Evolutionary conservation across 2,888 invertebrate genomes (phyloP).

Genomic region (Calameuta idolon): DNA sequence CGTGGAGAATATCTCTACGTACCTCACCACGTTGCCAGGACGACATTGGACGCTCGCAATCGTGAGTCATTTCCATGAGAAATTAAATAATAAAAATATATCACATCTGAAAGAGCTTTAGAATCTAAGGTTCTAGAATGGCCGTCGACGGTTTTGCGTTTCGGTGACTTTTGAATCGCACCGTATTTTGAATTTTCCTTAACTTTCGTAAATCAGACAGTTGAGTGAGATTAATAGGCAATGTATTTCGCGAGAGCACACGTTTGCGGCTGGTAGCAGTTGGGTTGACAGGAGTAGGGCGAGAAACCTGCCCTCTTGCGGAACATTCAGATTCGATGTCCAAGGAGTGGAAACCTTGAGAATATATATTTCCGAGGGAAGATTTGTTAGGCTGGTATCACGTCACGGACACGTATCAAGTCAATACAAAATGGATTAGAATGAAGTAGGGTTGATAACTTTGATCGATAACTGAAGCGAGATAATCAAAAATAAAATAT

Average conservation of each 20-base stretch:
- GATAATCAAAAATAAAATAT: no score
- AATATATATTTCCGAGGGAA: not conserved
- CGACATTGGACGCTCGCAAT: slow-evolving; percentile 72
- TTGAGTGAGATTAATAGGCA: not conserved
- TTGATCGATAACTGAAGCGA: no score
- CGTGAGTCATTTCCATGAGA: slow-evolving; percentile 65
- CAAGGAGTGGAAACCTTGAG: not conserved
- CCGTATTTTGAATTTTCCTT: not conserved
- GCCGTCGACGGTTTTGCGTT: not conserved
- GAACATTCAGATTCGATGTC: not conserved
- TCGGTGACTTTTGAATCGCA: not conserved
- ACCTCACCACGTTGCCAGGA: slow-evolving; percentile 72
- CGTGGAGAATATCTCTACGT: slow-evolving; percentile 72
- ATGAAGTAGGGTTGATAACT: no score
- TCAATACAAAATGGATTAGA: not conserved
- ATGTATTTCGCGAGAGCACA: not conserved
- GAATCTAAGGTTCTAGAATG: not conserved
- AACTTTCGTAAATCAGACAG: not conserved
- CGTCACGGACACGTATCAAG: not conserved
- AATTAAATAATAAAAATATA: not conserved
- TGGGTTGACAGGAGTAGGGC: slow-evolving; percentile 13
- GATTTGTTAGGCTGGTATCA: not conserved
- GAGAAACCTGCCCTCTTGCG: slow-evolving; percentile 8
- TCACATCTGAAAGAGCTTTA: not conserved
- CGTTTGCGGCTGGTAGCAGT: slow-evolving; percentile 13